Evolutionary conservation across 2,113 vertebrate species (phyloP).

Genomic region (Rhabdornis inornatus): DNA sequence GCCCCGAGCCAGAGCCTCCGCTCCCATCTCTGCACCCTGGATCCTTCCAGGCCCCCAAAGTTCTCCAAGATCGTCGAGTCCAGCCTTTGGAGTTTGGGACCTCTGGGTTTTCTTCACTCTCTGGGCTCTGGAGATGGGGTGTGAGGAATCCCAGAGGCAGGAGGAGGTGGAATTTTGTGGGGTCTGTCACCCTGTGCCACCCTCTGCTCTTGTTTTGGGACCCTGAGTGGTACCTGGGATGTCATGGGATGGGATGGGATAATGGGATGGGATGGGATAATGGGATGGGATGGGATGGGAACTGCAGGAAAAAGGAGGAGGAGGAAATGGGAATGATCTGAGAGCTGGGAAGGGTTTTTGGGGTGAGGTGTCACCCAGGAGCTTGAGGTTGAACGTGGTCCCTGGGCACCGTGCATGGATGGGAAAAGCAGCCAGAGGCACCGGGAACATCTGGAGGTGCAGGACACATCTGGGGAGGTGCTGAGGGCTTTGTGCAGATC

Average conservation of each 20-base stretch:
- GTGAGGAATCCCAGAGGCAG: not conserved
- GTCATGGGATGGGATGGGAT: too few relatives aligned
- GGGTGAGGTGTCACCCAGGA: not conserved
- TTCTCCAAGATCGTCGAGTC: not conserved
- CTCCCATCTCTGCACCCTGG: accelerated
- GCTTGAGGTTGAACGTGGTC: not conserved
- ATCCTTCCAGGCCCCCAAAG: not conserved
- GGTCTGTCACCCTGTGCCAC: accelerated
- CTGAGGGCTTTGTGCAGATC: not conserved
- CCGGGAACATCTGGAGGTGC: not conserved
- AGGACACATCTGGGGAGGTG: not conserved
- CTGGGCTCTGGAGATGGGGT: not conserved
- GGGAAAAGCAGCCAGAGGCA: not conserved
- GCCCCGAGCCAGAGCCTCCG: not conserved
- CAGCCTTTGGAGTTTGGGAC: not conserved
- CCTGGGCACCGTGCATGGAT: not conserved
- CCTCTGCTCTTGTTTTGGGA: accelerated
- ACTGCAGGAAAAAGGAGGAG: accelerated
- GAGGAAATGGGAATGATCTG: not conserved
- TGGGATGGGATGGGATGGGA: not conserved
- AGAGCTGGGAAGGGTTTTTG: not conserved
- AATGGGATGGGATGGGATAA: not conserved
- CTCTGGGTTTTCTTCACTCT: not conserved
- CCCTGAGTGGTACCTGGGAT: accelerated
- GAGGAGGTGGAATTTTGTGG: not conserved